Base-by-base conservation (phyloP, 2,113 vertebrate genomes). In the Sylvia atricapilla region DNA sequence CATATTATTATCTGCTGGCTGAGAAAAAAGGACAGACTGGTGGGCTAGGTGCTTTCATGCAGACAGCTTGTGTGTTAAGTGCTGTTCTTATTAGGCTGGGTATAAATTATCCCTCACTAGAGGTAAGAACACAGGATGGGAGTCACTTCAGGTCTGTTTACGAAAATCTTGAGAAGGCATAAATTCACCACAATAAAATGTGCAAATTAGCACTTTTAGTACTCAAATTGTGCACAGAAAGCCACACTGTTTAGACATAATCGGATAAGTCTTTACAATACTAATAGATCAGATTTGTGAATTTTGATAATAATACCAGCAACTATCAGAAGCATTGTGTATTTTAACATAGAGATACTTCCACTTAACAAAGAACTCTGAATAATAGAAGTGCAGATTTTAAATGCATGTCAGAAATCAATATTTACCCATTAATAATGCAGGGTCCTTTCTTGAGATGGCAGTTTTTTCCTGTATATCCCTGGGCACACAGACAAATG, bases 401-500 rank as follows among this genome's bases (percentile, higher is more conserved):
- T 62, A 64, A 78, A 62, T 13, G 64, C 17, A 66, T 18, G 22
- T 49, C 11, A 84, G 73, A 90, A 75, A 56, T 76, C 27, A 53
- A 33, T 88, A 91, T 69, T 98, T 98, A 99, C 99, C 99, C 97
- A 28, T 99, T 98, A 81, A 97, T 93, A 79, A 97, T 90, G 74
- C 99, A 99, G 10, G 98, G 96, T 81, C 98, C 98, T 41, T 89
- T 98, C 96, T 96, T 98, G 67, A 97, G 69, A 60, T 98, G 97
- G 79, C 99, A 99, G 94, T 97, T 97, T 88, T 97, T 97, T 13
- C 99, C 99, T 3, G 96, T 95, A 96, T 98, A 99, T 33, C 98
- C 99, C 1, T 95, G 96, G 41, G 95, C 91, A 82, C 99, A 99
- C 55, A 99, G 89, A 68, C 99, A 99, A 55, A 98, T 96, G 46